phyloP scores from a whole-genome alignment of 2,797 vertebrate genomes.

The Poecilia wingei region DNA sequence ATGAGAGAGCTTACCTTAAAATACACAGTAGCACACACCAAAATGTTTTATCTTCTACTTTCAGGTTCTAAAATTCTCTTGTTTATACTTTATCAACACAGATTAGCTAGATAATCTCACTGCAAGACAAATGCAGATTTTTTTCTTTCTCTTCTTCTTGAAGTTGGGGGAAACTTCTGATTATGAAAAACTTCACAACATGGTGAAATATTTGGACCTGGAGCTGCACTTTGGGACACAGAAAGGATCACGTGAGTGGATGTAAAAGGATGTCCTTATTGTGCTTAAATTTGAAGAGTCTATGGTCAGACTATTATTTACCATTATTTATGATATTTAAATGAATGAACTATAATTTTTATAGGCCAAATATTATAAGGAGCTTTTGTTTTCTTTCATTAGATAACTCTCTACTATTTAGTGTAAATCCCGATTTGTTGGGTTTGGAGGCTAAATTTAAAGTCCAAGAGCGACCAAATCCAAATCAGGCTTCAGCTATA shows the following conservation, averaged over 20 bases:
- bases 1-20: background rate
- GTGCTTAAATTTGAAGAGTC: constrained; percentile 2
- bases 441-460: background rate
- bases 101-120: background rate
- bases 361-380: background rate
- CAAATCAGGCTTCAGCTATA: background rate
- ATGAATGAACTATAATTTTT: background rate
- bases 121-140: background rate
- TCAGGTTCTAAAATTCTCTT: background rate
- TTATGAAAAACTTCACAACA: constrained; percentile 96
- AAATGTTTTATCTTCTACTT: background rate
- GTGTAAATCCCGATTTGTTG: background rate
- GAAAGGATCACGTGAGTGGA: constrained; percentile 88
- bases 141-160: constrained; percentile 18
- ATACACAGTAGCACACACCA: background rate
- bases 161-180: constrained; percentile 95
- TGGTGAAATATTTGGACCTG: constrained; percentile 98
- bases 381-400: background rate
- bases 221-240: constrained; percentile 98
- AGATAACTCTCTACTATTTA: background rate
- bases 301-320: background rate
- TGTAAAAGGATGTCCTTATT: constrained; percentile 1
- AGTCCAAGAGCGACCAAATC: background rate
- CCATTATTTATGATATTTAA: background rate
- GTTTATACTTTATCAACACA: background rate